Base-by-base conservation (phyloP, 2,797 vertebrate genomes). In the Fistularia commersonii region DNA sequence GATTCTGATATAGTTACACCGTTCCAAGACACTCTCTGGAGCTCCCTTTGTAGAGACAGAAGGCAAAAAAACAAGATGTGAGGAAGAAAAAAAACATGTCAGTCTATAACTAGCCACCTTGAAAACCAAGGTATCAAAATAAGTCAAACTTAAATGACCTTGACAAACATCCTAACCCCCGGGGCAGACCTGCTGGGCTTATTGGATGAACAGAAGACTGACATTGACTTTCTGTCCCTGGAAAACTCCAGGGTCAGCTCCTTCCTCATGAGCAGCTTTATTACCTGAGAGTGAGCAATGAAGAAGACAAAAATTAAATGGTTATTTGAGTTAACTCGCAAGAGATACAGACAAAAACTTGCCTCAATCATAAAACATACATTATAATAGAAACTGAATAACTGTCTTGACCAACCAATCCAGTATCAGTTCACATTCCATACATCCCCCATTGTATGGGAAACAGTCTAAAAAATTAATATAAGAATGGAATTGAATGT, bases 161-260 rank as follows among this genome's bases (percentile, higher is more conserved):
- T 92, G 8, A 92, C 61, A 45, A 91, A 91, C 90, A 92, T 91
- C 74, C 87, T 92, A 59, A 85, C 77, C 31, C 89, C 90, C 8
- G 84, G 54, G 6, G 85, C 9, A 11, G 88, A 84, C 47, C 76
- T 77, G 45, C 42, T 77, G 46, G 79, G 82, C 68, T 91, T 92
- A 68, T 89, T 90, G 46, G 85, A 85, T 1, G 80, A 81, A 54
- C 91, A 91, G 81, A 91, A 90, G 49, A 89, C 90, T 0, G 91
- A 92, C 90, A 92, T 92, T 42, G 90, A 92, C 76, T 92, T 92
- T 51, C 90, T 87, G 83, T 92, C 90, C 70, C 91, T 77, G 54
- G 91, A 92, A 55, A 92, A 92, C 77, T 92, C 91, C 38, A 92
- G 73, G 0, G 91, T 92, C 59, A 92, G 45, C 79, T 92, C 91